Evolutionary conservation across 1,140 invertebrate species (phyloP).

Genomic region (Spodoptera litura): DNA sequence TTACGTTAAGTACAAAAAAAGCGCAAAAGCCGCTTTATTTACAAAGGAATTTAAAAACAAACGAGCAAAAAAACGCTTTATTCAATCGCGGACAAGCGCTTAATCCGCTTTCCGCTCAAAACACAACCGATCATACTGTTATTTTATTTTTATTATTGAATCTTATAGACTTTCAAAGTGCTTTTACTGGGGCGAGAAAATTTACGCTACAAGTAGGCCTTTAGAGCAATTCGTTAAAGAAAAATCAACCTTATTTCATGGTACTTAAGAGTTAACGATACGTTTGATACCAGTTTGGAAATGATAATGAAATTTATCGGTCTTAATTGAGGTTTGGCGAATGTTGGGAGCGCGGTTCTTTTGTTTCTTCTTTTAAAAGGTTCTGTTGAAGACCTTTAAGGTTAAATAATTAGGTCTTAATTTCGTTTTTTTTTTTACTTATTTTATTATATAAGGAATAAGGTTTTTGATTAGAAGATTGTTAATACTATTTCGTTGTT

Average conservation of each 20-base stretch:
- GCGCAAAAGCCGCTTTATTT: no score
- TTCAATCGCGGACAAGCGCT: no score
- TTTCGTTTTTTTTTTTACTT: no score
- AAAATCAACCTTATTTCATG: conserved; percentile 16
- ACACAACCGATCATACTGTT: not conserved
- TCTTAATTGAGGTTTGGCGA: not conserved
- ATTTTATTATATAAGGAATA: no score
- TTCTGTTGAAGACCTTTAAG: no score
- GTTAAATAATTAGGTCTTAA: no score
- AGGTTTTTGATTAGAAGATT: no score
- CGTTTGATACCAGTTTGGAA: not conserved
- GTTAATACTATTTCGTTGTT: no score
- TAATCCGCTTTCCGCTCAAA: no score
- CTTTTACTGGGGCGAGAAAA: conserved; percentile 3
- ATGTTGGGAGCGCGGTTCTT: not conserved
- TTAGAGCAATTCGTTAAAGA: not conserved
- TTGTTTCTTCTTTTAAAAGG: not conserved
- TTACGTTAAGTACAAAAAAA: no score
- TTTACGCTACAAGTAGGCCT: not conserved
- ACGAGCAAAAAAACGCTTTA: no score
- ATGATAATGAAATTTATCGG: conserved; percentile 2
- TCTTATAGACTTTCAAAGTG: conserved; percentile 4
- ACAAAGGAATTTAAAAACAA: no score
- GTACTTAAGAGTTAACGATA: conserved; percentile 1
- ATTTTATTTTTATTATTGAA: conserved; percentile 9